These are phyloP conservation scores for Dastarcus helophoroides DNA, from an alignment of 2,888 invertebrate species.

Conservation along the genomic window DNA sequence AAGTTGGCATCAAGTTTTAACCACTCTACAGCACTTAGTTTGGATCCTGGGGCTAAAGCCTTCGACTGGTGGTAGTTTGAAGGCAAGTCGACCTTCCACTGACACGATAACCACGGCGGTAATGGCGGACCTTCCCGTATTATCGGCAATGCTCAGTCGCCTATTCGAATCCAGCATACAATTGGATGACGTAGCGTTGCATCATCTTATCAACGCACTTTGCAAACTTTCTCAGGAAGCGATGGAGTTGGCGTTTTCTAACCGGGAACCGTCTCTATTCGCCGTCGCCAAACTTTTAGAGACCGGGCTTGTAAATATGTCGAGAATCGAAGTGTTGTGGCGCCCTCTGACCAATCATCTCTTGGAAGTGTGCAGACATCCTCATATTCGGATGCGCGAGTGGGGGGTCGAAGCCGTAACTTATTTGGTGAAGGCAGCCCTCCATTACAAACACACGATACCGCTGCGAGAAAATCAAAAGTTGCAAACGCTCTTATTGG, in stretches of 20 bases:
- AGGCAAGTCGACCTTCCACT: constrained; percentile 65
- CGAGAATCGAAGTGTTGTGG: constrained; percentile 90
- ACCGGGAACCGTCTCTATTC: constrained; percentile 91
- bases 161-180: constrained; percentile 92
- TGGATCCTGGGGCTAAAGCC: constrained; percentile 96
- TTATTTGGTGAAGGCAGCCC: constrained; percentile 81
- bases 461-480: constrained; percentile 78
- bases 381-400: constrained; percentile 88
- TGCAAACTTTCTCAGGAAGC: constrained; percentile 94
- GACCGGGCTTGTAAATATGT: constrained; percentile 88
- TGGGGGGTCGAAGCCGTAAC: constrained; percentile 98
- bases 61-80: constrained; percentile 85
- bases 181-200: constrained; percentile 86
- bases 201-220: constrained; percentile 91
- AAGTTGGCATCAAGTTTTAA: constrained; percentile 92
- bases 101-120: constrained; percentile 89
- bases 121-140: constrained; percentile 86
- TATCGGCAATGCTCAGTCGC: constrained; percentile 83
- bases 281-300: constrained; percentile 98
- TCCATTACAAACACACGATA: constrained; percentile 74
- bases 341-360: constrained; percentile 89
- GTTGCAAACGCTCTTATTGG: constrained; percentile 74
- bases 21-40: constrained; percentile 83
- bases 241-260: constrained; percentile 92
- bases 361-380: constrained; percentile 92